These are phyloP conservation scores for Embiotoca jacksoni DNA, from an alignment of 2,113 vertebrate species.

Conservation along the genomic window DNA sequence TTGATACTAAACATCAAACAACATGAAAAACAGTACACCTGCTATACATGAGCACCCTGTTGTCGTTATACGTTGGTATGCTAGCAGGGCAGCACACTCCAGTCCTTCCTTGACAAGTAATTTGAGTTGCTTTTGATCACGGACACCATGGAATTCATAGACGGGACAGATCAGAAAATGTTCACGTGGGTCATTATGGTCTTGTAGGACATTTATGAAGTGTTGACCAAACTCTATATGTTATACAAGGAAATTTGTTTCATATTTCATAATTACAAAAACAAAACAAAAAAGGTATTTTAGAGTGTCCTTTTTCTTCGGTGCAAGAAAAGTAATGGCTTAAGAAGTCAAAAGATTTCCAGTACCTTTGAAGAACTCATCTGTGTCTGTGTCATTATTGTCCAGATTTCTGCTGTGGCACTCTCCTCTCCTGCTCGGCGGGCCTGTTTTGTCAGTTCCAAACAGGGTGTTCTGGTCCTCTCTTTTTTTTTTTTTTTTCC, in stretches of 20 bases:
- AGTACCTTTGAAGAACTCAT: constrained; percentile 6
- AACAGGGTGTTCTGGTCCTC: constrained; percentile 51
- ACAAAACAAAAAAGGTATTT: background rate
- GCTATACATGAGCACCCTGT: no score
- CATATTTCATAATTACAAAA: background rate
- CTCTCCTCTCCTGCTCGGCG: constrained; percentile 9
- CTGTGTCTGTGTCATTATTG: constrained; percentile 16
- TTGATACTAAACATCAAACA: no score
- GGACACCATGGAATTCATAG: background rate
- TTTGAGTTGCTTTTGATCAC: background rate
- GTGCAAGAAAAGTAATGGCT: background rate
- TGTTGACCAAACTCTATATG: background rate
- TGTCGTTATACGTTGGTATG: no score
- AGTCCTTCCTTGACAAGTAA: background rate
- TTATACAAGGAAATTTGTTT: background rate
- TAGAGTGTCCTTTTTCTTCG: background rate
- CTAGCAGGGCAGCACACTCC: no score
- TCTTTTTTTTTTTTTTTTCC: constrained; percentile 1
- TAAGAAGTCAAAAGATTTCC: background rate
- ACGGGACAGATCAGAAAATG: background rate
- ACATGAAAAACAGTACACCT: no score
- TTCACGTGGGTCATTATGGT: background rate
- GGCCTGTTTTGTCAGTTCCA: constrained; percentile 33
- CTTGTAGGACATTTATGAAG: background rate
- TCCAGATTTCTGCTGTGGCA: constrained; percentile 32